phyloP scores from a whole-genome alignment of 1,140 invertebrate genomes.

The Hylaeus volcanicus region DNA sequence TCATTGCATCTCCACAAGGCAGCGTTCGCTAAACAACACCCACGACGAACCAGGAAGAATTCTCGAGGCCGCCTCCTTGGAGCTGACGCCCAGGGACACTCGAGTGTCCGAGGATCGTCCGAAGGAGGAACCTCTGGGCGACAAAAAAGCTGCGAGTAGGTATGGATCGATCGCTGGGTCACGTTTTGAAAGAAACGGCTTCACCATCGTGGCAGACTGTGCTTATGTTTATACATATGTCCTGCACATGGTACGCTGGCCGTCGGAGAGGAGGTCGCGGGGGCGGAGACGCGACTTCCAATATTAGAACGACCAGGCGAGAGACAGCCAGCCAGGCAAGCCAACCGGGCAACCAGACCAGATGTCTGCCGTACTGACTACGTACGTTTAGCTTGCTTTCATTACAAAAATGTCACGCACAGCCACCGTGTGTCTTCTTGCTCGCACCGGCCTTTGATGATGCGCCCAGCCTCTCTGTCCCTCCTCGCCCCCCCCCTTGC shows the following conservation, averaged over 20 bases:
- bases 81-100: neutral
- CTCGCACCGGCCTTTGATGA: constrained; percentile 53
- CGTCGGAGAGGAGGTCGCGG: constrained; percentile 59
- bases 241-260: constrained; percentile 75
- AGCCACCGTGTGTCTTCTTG: constrained; percentile 48
- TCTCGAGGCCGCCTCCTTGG: neutral
- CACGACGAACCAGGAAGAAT: neutral
- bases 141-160: constrained; percentile 35
- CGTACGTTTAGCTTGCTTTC: constrained; percentile 72
- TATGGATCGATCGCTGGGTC: constrained; percentile 57
- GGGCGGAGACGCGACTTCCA: constrained; percentile 72
- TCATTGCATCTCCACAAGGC: too few species aligned
- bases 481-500: neutral
- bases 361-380: constrained; percentile 74
- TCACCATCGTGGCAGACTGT: constrained; percentile 58
- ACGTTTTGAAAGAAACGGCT: constrained; percentile 58
- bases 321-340: constrained; percentile 62
- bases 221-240: constrained; percentile 80
- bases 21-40: neutral
- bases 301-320: constrained; percentile 78
- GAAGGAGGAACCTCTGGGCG: neutral
- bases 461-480: constrained; percentile 1
- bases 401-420: constrained; percentile 79
- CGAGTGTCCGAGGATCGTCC: neutral
- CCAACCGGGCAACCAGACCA: constrained; percentile 58